Base-by-base conservation (phyloP, 30 jellyfish, hydroid and myxozoan species). In the Catostylus mosaicus region DNA sequence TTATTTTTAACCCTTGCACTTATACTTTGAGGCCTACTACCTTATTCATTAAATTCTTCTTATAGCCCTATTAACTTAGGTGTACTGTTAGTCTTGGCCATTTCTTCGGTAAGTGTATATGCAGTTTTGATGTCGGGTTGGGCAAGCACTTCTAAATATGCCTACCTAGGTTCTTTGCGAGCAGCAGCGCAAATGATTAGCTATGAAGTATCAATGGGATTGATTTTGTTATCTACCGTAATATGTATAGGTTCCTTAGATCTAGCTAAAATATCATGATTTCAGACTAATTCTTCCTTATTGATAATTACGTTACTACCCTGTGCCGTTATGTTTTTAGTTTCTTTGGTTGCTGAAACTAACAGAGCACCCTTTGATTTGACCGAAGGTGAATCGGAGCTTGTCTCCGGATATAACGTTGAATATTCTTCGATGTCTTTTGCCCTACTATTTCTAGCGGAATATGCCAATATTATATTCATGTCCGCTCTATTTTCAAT, bases 311-410 rank as follows among this genome's bases (percentile, higher is more conserved):
- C 67, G 6, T n/a, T 52, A n/a, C 30, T 52, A 10, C 67, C 67
- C 7, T 52, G 67, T 52, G 67, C 67, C 3, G 30, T 80, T 27
- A 81, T 88, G 97, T 88, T 88, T 70, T 76, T 80, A 33, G 65
- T 88, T 14, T 88, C 97, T 16, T 40, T 61, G n/a, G 29, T 88
- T 61, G 97, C 97, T 1, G 97, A 88, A 82, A 88, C 97, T 32
- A 88, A 88, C 67, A 33, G 95, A n/a, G 91, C 97, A 0, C 97
- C 97, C 1, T 87, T 87, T 68, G 96, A 87, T 43, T 61, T 88
- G 33, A 81, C 96, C 34, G 97, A 88, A 47, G 97, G 96, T 16
- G 97, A 88, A 63, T 88, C 97, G 0, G 97, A 88, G 50, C 74
- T 88, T 38, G 97, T 88, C 8, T 81, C 97, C 3, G 97, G 97